phyloP scores from a whole-genome alignment of 2,797 vertebrate species.

The Chelidonichthys spinosus region DNA sequence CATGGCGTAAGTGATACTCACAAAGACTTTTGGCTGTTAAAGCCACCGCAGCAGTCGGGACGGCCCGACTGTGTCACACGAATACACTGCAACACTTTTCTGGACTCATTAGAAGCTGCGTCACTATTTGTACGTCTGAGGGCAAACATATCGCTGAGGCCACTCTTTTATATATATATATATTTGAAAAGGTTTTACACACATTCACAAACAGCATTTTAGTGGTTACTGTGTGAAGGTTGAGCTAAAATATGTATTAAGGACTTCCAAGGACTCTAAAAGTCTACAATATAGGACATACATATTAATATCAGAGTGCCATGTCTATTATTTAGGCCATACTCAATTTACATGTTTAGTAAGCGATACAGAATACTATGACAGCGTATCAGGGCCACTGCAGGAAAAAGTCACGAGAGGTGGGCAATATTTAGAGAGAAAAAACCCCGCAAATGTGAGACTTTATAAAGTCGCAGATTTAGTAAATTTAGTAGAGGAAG shows the following conservation, averaged over 20 bases:
- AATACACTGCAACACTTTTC: constrained; percentile 59
- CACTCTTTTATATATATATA: not conserved
- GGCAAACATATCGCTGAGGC: constrained; percentile 28
- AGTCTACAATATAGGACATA: constrained; percentile 27
- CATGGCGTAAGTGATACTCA: constrained; percentile 76
- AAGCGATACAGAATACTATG: not conserved
- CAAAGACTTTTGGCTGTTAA: constrained; percentile 72
- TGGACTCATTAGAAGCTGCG: constrained; percentile 50
- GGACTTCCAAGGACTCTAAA: constrained; percentile 10
- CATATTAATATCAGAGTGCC: constrained; percentile 32
- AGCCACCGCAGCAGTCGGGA: constrained; percentile 67
- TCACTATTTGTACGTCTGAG: constrained; percentile 24
- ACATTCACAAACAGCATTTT: constrained; percentile 8
- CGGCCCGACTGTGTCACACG: constrained; percentile 63
- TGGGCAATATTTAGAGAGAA: no score
- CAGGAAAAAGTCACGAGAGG: no score
- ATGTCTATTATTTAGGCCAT: constrained; percentile 3
- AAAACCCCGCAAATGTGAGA: no score
- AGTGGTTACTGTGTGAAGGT: constrained; percentile 3
- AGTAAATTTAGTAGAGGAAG: no score
- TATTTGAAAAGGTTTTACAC: constrained; percentile 6
- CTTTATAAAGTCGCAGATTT: no score
- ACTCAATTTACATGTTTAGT: not conserved
- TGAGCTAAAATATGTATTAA: constrained; percentile 24
- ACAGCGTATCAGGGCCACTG: no score